A percentile compares a stretch with the other conserved stretches of the same genome.
Conservation (phyloP, 1,140 invertebrate genomes). For the Psix sp. region DNA sequence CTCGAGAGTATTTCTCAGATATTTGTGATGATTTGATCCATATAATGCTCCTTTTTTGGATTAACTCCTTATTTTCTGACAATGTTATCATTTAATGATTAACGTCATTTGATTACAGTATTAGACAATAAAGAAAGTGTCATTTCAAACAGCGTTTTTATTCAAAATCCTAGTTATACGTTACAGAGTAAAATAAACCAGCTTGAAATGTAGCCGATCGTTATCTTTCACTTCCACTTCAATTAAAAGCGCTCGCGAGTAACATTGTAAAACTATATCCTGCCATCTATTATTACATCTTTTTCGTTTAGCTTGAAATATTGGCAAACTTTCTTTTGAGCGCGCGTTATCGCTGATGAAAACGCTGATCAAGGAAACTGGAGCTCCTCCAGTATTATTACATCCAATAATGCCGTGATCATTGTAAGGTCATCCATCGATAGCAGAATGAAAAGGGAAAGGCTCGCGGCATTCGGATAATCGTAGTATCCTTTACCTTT, state of each 20-base stretch:
- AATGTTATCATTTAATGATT: constrained; percentile 29
- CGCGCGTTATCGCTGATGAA: constrained; percentile 46
- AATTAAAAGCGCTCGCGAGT: constrained; percentile 15
- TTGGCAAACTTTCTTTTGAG: constrained; percentile 43
- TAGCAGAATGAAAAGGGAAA: constrained; percentile 56
- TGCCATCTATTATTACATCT: constrained; percentile 17
- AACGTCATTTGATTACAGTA: constrained; percentile 47
- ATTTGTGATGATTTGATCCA: constrained; percentile 18
- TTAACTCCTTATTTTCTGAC: constrained; percentile 7
- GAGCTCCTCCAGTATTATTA: constrained; percentile 47
- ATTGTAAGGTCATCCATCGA: constrained; percentile 50
- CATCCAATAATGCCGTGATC: constrained; percentile 28
- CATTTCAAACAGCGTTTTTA: constrained; percentile 26
- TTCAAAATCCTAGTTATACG: no score
- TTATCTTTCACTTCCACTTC: constrained; percentile 35
- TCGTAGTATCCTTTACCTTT: constrained; percentile 60
- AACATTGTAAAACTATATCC: constrained; percentile 13
- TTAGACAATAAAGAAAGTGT: constrained; percentile 55
- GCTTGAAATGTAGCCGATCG: constrained; percentile 1
- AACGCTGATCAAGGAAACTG: constrained; percentile 42
- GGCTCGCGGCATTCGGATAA: constrained; percentile 40
- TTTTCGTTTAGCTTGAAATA: constrained; percentile 24
- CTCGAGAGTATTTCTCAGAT: constrained; percentile 18
- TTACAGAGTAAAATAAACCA: no score
- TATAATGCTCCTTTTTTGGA: constrained; percentile 7